Conservation (phyloP, 2,888 invertebrate species). For the Oscheius myriophilus region DNA sequence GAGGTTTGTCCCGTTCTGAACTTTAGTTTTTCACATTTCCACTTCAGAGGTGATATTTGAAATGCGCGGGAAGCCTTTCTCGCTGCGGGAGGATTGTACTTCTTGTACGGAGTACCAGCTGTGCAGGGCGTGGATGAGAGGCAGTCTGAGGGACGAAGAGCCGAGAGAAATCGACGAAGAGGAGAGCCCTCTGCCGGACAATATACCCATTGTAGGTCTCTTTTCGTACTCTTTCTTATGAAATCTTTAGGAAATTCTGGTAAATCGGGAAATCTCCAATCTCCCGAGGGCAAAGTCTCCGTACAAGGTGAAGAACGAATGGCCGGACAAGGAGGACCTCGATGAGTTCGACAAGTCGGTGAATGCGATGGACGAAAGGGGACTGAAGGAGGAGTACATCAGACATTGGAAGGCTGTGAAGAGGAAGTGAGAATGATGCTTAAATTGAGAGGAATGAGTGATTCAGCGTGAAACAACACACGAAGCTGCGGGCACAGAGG, state of each 20-base stretch:
- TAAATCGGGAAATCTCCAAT: conserved; percentile 53
- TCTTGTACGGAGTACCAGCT: conserved; percentile 58
- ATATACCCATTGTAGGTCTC: conserved; percentile 17
- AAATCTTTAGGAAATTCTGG: conserved; percentile 52
- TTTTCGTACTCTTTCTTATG: neutral
- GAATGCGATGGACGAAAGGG: conserved; percentile 25
- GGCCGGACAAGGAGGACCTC: conserved; percentile 19
- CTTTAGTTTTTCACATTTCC: neutral
- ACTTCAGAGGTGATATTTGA: conserved; percentile 60
- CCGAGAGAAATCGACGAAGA: neutral
- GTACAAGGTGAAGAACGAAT: conserved; percentile 33
- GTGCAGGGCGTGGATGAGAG: conserved; percentile 65
- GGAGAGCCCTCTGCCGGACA: conserved; percentile 10
- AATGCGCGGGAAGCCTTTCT: conserved; percentile 67
- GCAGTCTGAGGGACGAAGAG: conserved; percentile 42
- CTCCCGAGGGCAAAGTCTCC: conserved; percentile 50
- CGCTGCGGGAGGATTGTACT: conserved; percentile 52
- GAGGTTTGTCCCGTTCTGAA: conserved; percentile 15
- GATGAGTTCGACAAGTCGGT: conserved; percentile 34
- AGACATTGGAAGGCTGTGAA: conserved; percentile 61
- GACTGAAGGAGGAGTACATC: conserved; percentile 45
- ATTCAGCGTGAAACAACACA: conserved; percentile 47
- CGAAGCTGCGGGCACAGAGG: conserved; percentile 38
- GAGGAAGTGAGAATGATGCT: conserved; percentile 36
- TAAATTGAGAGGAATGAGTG: neutral